Evolutionary conservation across 2,888 invertebrate genomes (phyloP), one percentile per base, ranked within the genome.

Genomic region (Allygus modestus): DNA sequence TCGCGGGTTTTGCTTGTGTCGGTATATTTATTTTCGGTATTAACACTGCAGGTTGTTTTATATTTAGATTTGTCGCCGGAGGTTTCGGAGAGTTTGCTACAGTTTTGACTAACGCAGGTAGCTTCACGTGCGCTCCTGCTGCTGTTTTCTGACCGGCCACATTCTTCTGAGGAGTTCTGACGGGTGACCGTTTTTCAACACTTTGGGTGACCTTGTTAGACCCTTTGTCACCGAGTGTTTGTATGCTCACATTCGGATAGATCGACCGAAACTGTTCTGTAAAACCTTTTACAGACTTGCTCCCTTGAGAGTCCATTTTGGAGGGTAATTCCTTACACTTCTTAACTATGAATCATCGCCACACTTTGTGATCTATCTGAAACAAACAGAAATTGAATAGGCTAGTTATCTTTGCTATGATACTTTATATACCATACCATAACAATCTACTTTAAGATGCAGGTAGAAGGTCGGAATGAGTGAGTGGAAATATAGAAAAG

Each of bases 271-370:
- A 73, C 28, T 37, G 4, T 41, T 73, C 41, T 23, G 73, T 41
- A 20, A 73, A 41, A 23, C 23, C 26, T 17, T 73, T 41, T n/a
- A n/a, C n/a, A n/a, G n/a, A n/a, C n/a, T n/a, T n/a, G n/a, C n/a
- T n/a, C 1, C 17, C 33, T 20, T 69, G 69, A 69, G 69, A 69
- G 31, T 73, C 73, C 73, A 73, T 73, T 11, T n/a, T 31, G n/a
- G 41, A 43, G 26, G 73, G 15, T n/a, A 69, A 4, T 28, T 69
- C 54, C 28, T 65, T 15, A 17, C n/a, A 65, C 5, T 28, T 12
- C 23, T 65, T 31, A 65, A 31, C 17, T 65, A 28, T 17, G 26
- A 15, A 65, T 65, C 65, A 65, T 28, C 28, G 65, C 31, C 20
- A 65, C 65, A 28, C 11, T 31, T 28, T 1, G 12, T 31, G n/a